Evolutionary conservation across 2,888 invertebrate genomes (phyloP).

Genomic region (Cerastoderma edule): DNA sequence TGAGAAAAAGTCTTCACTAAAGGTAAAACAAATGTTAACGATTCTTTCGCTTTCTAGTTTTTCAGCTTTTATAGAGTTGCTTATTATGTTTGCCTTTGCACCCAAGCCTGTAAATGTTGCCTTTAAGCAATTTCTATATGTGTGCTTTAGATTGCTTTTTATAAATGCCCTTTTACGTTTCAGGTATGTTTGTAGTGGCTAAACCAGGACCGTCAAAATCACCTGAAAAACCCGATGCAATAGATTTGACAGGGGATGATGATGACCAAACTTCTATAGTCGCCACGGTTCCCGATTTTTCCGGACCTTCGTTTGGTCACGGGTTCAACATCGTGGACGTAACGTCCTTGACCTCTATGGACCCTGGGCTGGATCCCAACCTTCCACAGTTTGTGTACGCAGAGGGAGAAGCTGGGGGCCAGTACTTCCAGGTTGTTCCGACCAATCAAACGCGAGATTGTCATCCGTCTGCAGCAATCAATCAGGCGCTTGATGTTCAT

Average conservation of each 20-base stretch:
- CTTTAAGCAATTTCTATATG: background rate
- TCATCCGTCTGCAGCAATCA: too few relatives aligned
- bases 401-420: conserved; percentile 3
- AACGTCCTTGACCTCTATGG: conserved; percentile 24
- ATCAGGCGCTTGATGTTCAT: too few relatives aligned
- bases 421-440: conserved; percentile 6
- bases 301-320: conserved; percentile 8
- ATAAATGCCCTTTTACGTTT: background rate
- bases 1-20: too few relatives aligned
- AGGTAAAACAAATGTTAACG: too few relatives aligned
- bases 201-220: background rate
- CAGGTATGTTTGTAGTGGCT: background rate
- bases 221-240: background rate
- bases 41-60: too few relatives aligned
- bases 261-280: conserved; percentile 15
- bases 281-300: conserved; percentile 28
- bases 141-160: background rate
- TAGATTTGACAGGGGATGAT: conserved; percentile 46
- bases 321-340: conserved; percentile 44
- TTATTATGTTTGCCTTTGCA: too few relatives aligned
- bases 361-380: conserved; percentile 1
- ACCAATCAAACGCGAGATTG: too few relatives aligned
- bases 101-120: too few relatives aligned
- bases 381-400: conserved; percentile 15
- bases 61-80: too few relatives aligned